Evolutionary conservation across 2,113 vertebrate species (phyloP), one percentile per base, ranked within the genome.

Genomic region (Leptosomus discolor): DNA sequence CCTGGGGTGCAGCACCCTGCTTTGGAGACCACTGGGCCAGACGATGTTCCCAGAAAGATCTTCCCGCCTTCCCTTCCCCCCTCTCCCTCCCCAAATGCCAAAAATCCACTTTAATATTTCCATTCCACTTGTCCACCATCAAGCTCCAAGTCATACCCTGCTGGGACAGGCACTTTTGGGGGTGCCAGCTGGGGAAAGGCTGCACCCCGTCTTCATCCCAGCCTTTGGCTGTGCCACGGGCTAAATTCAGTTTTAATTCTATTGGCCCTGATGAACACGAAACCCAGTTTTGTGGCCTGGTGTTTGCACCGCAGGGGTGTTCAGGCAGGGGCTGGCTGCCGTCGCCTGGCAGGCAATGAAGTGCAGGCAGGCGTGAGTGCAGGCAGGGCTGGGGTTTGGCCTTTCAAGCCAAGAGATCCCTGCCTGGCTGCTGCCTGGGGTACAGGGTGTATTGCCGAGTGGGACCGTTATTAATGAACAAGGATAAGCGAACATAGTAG

Each of bases 101-200:
- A 7, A 30, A 60, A 69, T 22, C 24, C 34, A 2, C 27, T n/a
- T 61, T n/a, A 1, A 76, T 20, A 9, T 58, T 36, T 36, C n/a
- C 5, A 0, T 50, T 6, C 26, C 17, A 2, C 6, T 5, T 19
- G 45, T 12, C 34, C 56, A 7, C 7, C 27, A 1, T 3, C 1
- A 0, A n/a, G 36, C 45, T 77, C 71, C 0, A 1, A 21, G 50
- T 18, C 1, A 1, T 18, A 12, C 36, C 7, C 7, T 34, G 15
- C 32, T 48, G 64, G 37, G 18, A 57, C 7, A 8, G 34, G 29
- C 0, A 1, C 29, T 77, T 90, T 53, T 45, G 11, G 21, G 69
- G 70, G 8, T 43, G 19, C 30, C 15, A 19, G 5, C 7, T 10
- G 17, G 6, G 36, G 61, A 58, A 41, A 32, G 32, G 60, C 17